A percentile compares a stretch with the other conserved stretches of the same genome.
Evolutionary conservation across 1,140 invertebrate species (phyloP).

Genomic region (Aphis gossypii): DNA sequence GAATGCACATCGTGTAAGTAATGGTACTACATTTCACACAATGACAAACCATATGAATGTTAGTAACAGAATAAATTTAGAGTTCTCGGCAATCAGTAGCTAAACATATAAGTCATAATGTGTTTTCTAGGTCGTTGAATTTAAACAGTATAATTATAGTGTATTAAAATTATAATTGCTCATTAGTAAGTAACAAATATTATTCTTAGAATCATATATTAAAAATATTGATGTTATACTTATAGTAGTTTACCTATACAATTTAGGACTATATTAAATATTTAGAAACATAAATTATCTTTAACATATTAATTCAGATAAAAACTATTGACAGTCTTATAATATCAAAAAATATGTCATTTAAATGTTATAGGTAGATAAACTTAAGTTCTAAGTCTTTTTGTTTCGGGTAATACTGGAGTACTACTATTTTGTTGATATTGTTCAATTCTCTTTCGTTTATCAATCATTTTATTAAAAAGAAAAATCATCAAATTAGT

Average conservation of each 20-base stretch:
- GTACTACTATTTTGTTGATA: not conserved
- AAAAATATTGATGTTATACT: not conserved
- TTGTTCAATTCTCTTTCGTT: not conserved
- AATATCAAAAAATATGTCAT: not conserved
- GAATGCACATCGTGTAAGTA: not conserved
- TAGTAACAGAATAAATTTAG: not conserved
- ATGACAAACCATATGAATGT: not conserved
- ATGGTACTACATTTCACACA: not conserved
- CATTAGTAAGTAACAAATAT: not conserved
- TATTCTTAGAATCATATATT: not conserved
- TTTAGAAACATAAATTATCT: not conserved
- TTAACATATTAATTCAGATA: not conserved
- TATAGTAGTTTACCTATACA: not conserved
- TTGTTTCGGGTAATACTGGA: not conserved
- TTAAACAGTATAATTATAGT: not conserved
- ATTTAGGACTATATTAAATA: not conserved
- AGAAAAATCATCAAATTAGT: slow-evolving; percentile 42
- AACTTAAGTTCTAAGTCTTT: not conserved
- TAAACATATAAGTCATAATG: not conserved
- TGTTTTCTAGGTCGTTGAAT: not conserved
- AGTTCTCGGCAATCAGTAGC: not conserved
- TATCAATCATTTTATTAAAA: slow-evolving; percentile 46
- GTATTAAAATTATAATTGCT: not conserved
- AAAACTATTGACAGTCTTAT: not conserved
- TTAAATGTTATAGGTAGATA: not conserved